Conservation (phyloP, 2,113 vertebrate genomes). For the Channa argus region DNA sequence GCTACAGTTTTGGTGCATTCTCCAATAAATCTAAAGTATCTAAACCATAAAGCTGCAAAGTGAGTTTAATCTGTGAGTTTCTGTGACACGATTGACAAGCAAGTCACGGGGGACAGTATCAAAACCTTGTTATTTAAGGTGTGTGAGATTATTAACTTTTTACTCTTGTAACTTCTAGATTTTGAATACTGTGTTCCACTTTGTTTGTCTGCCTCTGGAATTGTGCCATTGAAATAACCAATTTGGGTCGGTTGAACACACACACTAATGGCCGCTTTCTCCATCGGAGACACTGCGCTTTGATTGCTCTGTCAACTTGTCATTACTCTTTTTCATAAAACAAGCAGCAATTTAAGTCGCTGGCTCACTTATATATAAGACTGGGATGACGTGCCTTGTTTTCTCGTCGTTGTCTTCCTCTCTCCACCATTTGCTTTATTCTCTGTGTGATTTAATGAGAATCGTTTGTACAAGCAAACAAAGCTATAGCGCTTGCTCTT, state of each 20-base stretch:
- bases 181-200: constrained; percentile 4
- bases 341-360: constrained; percentile 43
- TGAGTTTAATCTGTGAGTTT: too few species aligned
- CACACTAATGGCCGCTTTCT: constrained; percentile 36
- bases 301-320: constrained; percentile 56
- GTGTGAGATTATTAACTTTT: background rate
- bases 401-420: background rate
- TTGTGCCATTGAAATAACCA: constrained; percentile 39
- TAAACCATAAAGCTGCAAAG: too few species aligned
- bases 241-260: constrained; percentile 36
- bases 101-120: background rate
- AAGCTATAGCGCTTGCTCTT: constrained; percentile 4
- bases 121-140: background rate
- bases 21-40: too few species aligned
- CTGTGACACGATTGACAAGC: too few species aligned
- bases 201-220: constrained; percentile 19
- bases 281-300: constrained; percentile 35
- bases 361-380: constrained; percentile 7
- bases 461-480: constrained; percentile 33
- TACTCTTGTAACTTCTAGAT: constrained; percentile 19
- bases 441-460: constrained; percentile 30
- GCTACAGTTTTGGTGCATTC: too few species aligned
- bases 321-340: constrained; percentile 32
- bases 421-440: constrained; percentile 22
- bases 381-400: background rate